Evolutionary conservation across 2,888 invertebrate genomes (phyloP).

Genomic region (Frankliniella intonsa): DNA sequence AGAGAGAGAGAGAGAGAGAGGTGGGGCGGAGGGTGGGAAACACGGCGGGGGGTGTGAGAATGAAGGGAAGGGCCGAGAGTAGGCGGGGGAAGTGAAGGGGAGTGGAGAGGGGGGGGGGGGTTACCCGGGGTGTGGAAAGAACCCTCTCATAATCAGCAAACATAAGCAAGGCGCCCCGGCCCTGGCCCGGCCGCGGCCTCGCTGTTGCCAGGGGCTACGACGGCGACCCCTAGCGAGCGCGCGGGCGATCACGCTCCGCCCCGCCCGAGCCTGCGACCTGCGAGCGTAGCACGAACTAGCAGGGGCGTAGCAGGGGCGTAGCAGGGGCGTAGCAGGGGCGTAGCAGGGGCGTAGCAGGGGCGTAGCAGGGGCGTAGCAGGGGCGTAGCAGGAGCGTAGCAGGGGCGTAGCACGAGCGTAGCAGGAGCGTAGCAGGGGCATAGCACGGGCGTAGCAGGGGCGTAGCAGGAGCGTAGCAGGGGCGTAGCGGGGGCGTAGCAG

Average conservation of each 20-base stretch:
- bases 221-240: not conserved
- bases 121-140: not conserved
- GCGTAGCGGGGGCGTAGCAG: no score
- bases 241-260: not conserved
- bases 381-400: no score
- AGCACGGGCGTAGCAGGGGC: not conserved
- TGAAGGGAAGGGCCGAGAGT: not conserved
- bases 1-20: not conserved
- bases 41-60: not conserved
- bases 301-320: no score
- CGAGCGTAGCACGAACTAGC: not conserved
- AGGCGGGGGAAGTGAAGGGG: no score
- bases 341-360: no score
- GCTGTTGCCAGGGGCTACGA: no score
- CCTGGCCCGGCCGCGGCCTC: no score
- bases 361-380: no score
- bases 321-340: no score
- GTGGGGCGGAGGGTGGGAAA: not conserved
- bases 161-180: not conserved
- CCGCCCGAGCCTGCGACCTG: no score
- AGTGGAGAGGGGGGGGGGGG: not conserved
- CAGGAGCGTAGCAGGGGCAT: no score
- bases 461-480: not conserved
- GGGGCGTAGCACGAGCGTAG: no score
- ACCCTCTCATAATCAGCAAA: not conserved